These are phyloP conservation scores for Cygnus atratus DNA, from an alignment of 2,113 vertebrate genomes.

Conservation along the genomic window DNA sequence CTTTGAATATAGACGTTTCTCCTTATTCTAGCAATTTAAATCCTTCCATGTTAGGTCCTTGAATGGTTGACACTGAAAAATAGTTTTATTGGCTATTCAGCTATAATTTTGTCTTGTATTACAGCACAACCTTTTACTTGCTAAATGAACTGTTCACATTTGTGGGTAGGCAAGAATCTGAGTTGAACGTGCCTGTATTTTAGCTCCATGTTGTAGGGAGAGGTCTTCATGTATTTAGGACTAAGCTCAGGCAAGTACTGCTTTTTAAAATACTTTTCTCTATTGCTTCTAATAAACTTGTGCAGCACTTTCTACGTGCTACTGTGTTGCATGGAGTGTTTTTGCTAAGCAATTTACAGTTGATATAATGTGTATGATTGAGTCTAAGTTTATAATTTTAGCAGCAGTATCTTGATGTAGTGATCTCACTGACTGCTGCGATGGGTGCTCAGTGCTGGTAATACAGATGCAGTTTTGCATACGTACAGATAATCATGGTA, in stretches of 20 bases:
- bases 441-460: neutral
- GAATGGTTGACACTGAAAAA: neutral
- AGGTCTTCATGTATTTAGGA: neutral
- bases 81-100: neutral
- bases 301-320: neutral
- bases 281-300: neutral
- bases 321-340: neutral
- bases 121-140: neutral
- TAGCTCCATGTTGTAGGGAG: neutral
- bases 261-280: neutral
- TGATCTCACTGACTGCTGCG: neutral
- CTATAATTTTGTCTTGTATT: neutral
- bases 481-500: neutral
- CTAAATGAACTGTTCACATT: neutral
- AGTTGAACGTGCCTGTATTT: neutral
- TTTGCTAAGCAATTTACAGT: neutral
- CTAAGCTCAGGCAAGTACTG: neutral
- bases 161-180: neutral
- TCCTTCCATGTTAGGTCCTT: neutral
- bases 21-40: neutral
- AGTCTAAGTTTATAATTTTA: neutral
- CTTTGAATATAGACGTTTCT: neutral
- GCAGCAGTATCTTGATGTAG: neutral
- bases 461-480: neutral
- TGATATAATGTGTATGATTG: neutral